A percentile compares a stretch with the other conserved stretches of the same genome.
These are phyloP conservation scores for Egretta garzetta DNA, from an alignment of 2,113 vertebrate species.

Conservation along the genomic window DNA sequence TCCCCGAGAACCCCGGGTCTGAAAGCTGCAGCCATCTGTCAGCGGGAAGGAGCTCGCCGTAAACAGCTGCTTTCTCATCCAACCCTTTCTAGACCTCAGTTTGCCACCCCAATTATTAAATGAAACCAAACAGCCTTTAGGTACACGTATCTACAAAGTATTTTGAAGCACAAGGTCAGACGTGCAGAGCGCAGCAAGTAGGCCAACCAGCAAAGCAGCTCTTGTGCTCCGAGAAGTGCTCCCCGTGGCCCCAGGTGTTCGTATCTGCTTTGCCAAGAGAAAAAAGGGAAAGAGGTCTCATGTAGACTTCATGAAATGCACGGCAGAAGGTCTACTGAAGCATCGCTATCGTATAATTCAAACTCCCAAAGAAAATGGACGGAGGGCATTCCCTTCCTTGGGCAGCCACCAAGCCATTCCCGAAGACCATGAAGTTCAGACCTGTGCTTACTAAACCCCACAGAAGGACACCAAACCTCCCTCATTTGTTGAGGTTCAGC, in stretches of 20 bases:
- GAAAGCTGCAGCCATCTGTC: conserved; percentile 48
- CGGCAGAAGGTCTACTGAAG: not conserved
- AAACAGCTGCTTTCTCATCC: not conserved
- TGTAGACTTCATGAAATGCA: rapidly evolving
- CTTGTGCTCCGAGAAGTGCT: not conserved
- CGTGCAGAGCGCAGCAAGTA: not conserved
- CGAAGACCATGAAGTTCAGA: not conserved
- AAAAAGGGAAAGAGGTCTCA: not conserved
- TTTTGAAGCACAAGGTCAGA: not conserved
- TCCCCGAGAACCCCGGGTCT: not conserved
- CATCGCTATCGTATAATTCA: not conserved
- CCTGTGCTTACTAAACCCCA: not conserved
- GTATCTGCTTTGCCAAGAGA: not conserved
- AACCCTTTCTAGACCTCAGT: not conserved
- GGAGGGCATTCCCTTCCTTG: not conserved
- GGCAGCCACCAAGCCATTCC: not conserved
- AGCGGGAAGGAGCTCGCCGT: not conserved
- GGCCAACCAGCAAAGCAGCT: not conserved
- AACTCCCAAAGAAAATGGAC: not conserved
- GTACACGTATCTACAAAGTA: rapidly evolving
- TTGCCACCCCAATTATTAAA: not conserved
- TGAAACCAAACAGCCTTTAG: not conserved
- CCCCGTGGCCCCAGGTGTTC: too few species aligned
- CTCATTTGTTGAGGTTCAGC: rapidly evolving
- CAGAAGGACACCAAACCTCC: not conserved